Evolutionary conservation across 2,888 invertebrate genomes (phyloP).

Genomic region (Stenodera caucasica): DNA sequence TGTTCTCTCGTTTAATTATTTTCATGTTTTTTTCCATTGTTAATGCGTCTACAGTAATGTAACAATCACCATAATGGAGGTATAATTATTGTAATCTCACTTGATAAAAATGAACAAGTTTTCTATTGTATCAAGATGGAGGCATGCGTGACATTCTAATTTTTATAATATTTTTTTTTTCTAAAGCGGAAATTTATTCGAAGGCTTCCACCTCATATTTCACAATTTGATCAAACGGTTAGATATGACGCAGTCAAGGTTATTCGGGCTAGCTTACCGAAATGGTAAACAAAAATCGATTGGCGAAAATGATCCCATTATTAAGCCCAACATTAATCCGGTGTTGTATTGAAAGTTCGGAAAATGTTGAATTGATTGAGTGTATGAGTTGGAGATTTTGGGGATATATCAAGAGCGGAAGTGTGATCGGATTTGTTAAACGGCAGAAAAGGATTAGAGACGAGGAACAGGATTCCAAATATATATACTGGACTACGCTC

Average conservation of each 20-base stretch:
- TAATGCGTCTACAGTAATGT: no score
- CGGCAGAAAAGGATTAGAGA: conserved; percentile 51
- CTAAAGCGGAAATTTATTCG: neutral
- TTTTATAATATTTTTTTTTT: conserved; percentile 17
- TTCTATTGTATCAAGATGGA: conserved; percentile 22
- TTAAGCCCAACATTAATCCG: no score
- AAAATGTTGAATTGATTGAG: conserved; percentile 28
- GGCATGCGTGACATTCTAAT: conserved; percentile 29
- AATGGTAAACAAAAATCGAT: neutral
- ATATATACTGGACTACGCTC: conserved; percentile 42
- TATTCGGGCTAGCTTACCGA: neutral
- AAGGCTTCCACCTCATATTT: neutral
- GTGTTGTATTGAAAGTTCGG: no score
- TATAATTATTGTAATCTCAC: conserved; percentile 24
- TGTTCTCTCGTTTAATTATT: no score
- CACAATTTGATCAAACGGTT: neutral
- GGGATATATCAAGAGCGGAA: conserved; percentile 46
- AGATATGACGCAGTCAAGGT: neutral
- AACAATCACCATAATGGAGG: neutral
- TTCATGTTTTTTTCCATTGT: no score
- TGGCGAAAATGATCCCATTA: neutral
- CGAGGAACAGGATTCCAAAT: conserved; percentile 30
- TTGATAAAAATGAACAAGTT: conserved; percentile 27
- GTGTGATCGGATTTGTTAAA: conserved; percentile 55
- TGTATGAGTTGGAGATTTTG: conserved; percentile 15